Evolutionary conservation across 2,797 vertebrate species (phyloP).

Genomic region (Lagocephalus sceleratus): DNA sequence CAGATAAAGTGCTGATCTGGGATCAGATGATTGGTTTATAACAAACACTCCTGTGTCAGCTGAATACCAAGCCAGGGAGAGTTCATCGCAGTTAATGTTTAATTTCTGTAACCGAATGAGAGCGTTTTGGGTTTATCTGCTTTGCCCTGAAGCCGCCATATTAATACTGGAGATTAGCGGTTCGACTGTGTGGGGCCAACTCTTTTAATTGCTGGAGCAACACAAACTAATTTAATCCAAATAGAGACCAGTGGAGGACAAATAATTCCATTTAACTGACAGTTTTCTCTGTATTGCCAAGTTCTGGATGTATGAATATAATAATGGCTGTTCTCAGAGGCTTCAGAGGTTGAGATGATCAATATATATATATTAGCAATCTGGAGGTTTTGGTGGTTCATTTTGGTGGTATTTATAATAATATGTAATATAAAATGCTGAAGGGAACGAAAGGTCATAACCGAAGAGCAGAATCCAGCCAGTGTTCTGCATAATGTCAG

Average conservation of each 20-base stretch:
- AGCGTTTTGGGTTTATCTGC: conserved; percentile 13
- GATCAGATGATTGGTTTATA: too few relatives aligned
- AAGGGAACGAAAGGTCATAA: conserved; percentile 26
- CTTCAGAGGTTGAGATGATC: conserved; percentile 24
- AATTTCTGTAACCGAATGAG: conserved; percentile 18
- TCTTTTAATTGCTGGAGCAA: conserved; percentile 19
- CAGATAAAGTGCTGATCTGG: too few relatives aligned
- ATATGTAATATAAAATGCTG: conserved; percentile 20
- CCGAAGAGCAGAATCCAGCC: conserved; percentile 32
- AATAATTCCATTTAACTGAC: conserved; percentile 14
- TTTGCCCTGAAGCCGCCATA: conserved; percentile 16
- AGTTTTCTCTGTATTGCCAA: conserved; percentile 1
- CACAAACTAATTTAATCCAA: conserved; percentile 29
- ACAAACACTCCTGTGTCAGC: too few relatives aligned
- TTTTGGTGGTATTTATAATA: too few relatives aligned
- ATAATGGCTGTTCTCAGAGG: conserved; percentile 19
- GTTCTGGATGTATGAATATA: conserved; percentile 9
- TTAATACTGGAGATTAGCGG: conserved; percentile 36
- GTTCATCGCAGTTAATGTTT: conserved; percentile 16
- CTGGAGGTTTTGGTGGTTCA: too few relatives aligned
- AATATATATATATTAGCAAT: conserved; percentile 21
- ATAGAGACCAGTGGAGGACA: conserved; percentile 22
- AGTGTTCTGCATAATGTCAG: conserved; percentile 46
- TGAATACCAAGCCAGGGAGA: background rate
- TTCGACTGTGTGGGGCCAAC: conserved; percentile 24